A percentile compares a stretch with the other conserved stretches of the same genome.
Evolutionary conservation across 1,140 invertebrate genomes (phyloP).

Genomic region (Bombus balteatus): DNA sequence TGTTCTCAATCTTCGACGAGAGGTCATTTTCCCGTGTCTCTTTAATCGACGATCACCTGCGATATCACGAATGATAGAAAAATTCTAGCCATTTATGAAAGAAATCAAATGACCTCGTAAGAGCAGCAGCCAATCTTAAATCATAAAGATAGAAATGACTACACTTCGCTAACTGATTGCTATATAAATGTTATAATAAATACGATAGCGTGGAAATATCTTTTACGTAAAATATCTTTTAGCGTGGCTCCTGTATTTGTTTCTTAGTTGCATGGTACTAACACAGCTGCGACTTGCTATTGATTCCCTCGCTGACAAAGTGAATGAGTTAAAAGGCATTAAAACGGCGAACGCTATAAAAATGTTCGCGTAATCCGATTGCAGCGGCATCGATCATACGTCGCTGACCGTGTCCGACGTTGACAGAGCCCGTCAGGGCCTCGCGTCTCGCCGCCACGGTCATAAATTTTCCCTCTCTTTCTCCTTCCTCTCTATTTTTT

Average conservation of each 20-base stretch:
- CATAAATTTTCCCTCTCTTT: constrained; percentile 24
- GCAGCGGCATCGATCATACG: constrained; percentile 33
- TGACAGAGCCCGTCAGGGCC: constrained; percentile 23
- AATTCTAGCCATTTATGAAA: not conserved
- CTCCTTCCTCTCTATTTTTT: not conserved
- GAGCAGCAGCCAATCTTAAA: not conserved
- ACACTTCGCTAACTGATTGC: no score
- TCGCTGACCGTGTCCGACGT: constrained; percentile 33
- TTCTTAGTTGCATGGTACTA: not conserved
- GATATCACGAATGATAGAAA: not conserved
- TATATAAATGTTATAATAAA: not conserved
- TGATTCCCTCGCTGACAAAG: constrained; percentile 22
- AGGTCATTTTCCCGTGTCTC: constrained; percentile 15
- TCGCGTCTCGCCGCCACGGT: not conserved
- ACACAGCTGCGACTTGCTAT: not conserved
- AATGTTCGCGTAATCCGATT: constrained; percentile 45
- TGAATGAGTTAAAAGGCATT: constrained; percentile 36
- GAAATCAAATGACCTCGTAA: not conserved
- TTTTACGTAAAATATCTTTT: no score
- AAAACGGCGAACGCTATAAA: constrained; percentile 27
- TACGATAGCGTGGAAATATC: not conserved
- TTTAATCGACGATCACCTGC: constrained; percentile 8
- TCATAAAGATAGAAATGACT: not conserved
- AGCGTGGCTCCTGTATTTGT: not conserved
- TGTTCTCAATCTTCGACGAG: constrained; percentile 46